phyloP scores from a whole-genome alignment of 2,797 vertebrate species.

The Lepilemur ruficaudatus region DNA sequence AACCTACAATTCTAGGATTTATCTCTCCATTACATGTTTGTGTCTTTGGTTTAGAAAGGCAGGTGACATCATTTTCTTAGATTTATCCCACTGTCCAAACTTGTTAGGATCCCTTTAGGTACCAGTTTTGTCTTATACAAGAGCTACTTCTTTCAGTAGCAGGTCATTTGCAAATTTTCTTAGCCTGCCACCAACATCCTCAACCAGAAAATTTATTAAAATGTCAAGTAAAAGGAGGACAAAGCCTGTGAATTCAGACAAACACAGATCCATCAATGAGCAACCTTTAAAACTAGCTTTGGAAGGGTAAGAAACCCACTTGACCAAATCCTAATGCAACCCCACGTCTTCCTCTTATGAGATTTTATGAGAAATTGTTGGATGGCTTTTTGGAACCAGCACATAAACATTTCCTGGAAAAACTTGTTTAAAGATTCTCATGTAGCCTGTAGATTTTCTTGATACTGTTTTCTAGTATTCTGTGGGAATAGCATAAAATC shows the following conservation, averaged over 20 bases:
- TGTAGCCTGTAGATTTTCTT: not conserved
- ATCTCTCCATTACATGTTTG: not conserved
- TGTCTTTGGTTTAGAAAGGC: not conserved
- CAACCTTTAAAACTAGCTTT: not conserved
- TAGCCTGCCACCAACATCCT: not conserved
- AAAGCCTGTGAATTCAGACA: not conserved
- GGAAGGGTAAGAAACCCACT: not conserved
- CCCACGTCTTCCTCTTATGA: not conserved
- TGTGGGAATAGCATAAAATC: not conserved
- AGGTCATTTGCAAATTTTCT: conserved; percentile 42
- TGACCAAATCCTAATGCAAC: not conserved
- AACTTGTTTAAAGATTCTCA: not conserved
- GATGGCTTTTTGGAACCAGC: not conserved
- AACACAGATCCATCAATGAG: not conserved
- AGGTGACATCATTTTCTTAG: not conserved
- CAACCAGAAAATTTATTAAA: not conserved
- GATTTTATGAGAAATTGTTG: not conserved
- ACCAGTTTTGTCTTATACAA: not conserved
- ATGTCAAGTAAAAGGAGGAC: not conserved
- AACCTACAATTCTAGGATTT: not conserved
- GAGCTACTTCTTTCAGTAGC: not conserved
- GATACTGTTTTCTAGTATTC: not conserved
- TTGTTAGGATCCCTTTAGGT: not conserved
- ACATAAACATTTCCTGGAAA: not conserved
- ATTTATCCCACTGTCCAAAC: not conserved